Conservation (phyloP, 2,888 invertebrate species). For the Drosophila suboccidentalis region DNA sequence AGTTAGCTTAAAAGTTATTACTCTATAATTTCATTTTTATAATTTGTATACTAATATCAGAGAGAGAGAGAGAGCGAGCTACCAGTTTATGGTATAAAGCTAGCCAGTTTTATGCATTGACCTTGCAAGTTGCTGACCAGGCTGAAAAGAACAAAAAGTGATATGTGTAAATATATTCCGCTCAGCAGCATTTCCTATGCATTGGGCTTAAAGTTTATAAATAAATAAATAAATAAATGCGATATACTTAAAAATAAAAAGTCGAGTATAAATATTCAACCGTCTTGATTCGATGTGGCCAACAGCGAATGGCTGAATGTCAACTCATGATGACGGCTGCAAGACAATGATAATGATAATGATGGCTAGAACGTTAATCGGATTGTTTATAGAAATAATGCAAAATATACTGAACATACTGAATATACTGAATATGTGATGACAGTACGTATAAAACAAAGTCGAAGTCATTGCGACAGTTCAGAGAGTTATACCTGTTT, state of each 20-base stretch:
- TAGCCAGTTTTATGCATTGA: constrained; percentile 55
- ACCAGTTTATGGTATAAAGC: constrained; percentile 16
- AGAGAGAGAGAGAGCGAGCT: constrained; percentile 5
- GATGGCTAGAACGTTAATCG: constrained; percentile 3
- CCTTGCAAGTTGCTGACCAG: constrained; percentile 63
- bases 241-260: constrained; percentile 7
- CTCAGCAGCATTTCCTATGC: constrained; percentile 53
- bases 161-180: constrained; percentile 2
- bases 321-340: constrained; percentile 46
- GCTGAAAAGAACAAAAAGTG: constrained; percentile 38
- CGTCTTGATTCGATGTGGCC: constrained; percentile 3
- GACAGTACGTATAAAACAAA: constrained; percentile 1
- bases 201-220: constrained; percentile 35
- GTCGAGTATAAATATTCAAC: constrained; percentile 3
- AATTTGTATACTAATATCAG: constrained; percentile 27
- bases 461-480: constrained; percentile 1
- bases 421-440: background rate
- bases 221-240: constrained; percentile 48
- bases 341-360: background rate
- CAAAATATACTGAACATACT: background rate
- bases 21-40: background rate
- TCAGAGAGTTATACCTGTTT: constrained; percentile 10
- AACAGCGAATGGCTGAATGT: constrained; percentile 33
- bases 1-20: background rate
- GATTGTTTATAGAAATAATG: background rate